Conservation (phyloP, 2,113 vertebrate genomes). For the Lophochroa leadbeateri region DNA sequence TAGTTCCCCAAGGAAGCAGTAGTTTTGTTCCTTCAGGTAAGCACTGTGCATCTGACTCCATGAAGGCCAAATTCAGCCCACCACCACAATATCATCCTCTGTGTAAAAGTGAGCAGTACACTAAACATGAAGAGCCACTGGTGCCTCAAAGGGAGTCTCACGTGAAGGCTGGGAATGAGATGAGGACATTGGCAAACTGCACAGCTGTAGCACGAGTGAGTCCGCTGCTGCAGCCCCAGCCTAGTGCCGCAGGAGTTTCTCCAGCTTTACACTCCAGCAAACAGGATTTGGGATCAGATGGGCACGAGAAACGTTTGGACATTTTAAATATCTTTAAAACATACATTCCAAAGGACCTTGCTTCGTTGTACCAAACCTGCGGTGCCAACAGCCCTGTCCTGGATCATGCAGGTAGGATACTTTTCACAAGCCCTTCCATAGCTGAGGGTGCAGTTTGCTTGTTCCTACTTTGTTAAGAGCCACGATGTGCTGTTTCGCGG, state of each 20-base stretch:
- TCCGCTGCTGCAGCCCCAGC: constrained; percentile 59
- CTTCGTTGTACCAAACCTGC: constrained; percentile 89
- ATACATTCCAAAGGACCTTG: constrained; percentile 90
- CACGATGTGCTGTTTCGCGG: background rate
- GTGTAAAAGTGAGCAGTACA: constrained; percentile 60
- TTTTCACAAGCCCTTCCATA: background rate
- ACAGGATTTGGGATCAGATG: constrained; percentile 76
- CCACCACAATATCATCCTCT: constrained; percentile 60
- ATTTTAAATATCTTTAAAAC: constrained; percentile 88
- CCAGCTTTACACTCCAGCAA: constrained; percentile 69
- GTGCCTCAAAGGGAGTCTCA: constrained; percentile 74
- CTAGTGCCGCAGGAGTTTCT: constrained; percentile 34
- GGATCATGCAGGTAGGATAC: constrained; percentile 85
- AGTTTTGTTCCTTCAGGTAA: constrained; percentile 79
- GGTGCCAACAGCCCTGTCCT: constrained; percentile 79
- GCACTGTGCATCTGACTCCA: constrained; percentile 76
- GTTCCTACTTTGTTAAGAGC: background rate
- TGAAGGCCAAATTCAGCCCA: constrained; percentile 72
- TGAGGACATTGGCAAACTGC: constrained; percentile 68
- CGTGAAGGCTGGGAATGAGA: constrained; percentile 62
- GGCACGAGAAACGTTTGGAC: constrained; percentile 79
- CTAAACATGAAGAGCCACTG: constrained; percentile 57
- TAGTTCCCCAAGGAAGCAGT: constrained; percentile 66
- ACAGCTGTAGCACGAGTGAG: constrained; percentile 56
- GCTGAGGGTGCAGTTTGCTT: fast-evolving